phyloP scores from a whole-genome alignment of 2,888 invertebrate species.

The Drosophila birchii region DNA sequence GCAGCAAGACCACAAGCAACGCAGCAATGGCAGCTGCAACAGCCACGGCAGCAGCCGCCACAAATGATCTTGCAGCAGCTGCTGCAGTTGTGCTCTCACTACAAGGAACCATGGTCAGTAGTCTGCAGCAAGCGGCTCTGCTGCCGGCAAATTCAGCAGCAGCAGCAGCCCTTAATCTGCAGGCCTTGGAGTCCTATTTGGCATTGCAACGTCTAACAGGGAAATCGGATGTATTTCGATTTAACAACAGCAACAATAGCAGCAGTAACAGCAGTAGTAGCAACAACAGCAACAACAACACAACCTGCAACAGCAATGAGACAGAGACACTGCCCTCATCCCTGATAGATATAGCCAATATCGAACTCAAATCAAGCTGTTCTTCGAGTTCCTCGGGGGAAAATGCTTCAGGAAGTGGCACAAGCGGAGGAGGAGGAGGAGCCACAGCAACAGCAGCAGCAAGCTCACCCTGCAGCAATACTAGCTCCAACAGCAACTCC shows the following conservation, averaged over 20 bases:
- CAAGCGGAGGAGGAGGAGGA: constrained; percentile 13
- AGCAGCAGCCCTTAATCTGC: constrained; percentile 93
- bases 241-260: constrained; percentile 56
- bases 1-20: constrained; percentile 52
- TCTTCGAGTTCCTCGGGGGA: constrained; percentile 65
- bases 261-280: constrained; percentile 40
- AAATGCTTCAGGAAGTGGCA: constrained; percentile 20
- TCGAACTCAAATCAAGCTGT: constrained; percentile 66
- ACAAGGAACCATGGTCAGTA: constrained; percentile 94
- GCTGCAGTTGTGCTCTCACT: constrained; percentile 91
- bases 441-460: constrained; percentile 13
- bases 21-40: constrained; percentile 74
- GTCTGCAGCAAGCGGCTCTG: constrained; percentile 92
- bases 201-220: constrained; percentile 91
- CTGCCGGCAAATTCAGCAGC: constrained; percentile 93
- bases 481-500: constrained; percentile 34
- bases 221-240: constrained; percentile 89
- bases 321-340: constrained; percentile 53
- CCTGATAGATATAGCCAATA: constrained; percentile 62
- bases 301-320: constrained; percentile 35
- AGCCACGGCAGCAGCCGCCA: constrained; percentile 82
- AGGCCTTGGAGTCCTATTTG: constrained; percentile 94
- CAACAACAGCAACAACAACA: constrained; percentile 42
- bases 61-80: constrained; percentile 86
- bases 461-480: constrained; percentile 79